Percentiles rank a stretch among this genome's conserved stretches.
Evolutionary conservation across 2,888 invertebrate species (phyloP).

Genomic region (Ophonus ardosiacus): DNA sequence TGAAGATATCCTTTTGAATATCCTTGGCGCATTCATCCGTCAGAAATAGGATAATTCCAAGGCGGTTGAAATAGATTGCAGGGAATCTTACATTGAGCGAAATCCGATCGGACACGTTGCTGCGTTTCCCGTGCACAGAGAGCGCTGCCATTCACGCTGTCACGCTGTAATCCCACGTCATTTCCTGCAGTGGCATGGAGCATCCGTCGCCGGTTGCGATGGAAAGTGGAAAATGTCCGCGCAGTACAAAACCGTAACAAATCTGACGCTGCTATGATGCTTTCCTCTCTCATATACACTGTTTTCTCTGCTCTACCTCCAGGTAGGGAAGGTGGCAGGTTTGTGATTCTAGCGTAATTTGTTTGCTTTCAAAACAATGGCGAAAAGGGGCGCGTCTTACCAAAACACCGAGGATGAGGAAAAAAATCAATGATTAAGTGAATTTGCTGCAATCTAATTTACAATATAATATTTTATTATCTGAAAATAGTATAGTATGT

Average conservation of each 20-base stretch:
- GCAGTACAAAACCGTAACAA: slow-evolving; percentile 69
- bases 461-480: too few relatives aligned
- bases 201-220: slow-evolving; percentile 38
- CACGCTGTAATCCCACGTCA: slow-evolving; percentile 54
- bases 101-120: slow-evolving; percentile 29
- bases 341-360: slow-evolving; percentile 11
- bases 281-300: neutral
- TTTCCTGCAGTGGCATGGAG: slow-evolving; percentile 33
- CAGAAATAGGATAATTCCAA: slow-evolving; percentile 23
- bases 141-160: slow-evolving; percentile 44
- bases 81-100: slow-evolving; percentile 18
- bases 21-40: slow-evolving; percentile 3
- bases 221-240: slow-evolving; percentile 46
- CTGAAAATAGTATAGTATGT: neutral
- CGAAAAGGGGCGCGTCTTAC: neutral
- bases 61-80: slow-evolving; percentile 36
- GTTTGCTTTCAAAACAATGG: neutral
- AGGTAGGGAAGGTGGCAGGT: neutral
- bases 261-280: slow-evolving; percentile 66
- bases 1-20: neutral
- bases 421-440: neutral
- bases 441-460: neutral
- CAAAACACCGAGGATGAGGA: neutral
- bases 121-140: slow-evolving; percentile 24
- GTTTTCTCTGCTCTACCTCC: neutral